Evolutionary conservation across 2,888 invertebrate genomes (phyloP), one percentile per base, ranked within the genome.

Genomic region (Brenthis daphne): DNA sequence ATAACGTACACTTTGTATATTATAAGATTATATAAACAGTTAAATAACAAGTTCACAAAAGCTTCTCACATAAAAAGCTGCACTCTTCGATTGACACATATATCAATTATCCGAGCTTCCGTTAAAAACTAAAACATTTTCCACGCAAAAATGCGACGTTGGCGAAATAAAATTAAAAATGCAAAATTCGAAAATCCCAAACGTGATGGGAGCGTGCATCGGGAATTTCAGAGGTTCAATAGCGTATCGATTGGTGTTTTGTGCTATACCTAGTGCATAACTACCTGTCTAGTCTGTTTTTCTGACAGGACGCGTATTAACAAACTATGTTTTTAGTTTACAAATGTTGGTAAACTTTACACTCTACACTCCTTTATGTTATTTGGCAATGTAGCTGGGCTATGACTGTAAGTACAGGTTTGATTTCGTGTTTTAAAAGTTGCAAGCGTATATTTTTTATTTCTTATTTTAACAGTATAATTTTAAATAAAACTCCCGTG

Each of bases 231-330:
- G 57, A 58, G 63, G 69, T 66, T 66, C 63, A 54, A 66, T 66
- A 55, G 69, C 66, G 69, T 66, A 69, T 69, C 66, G 69, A 69
- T 69, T 69, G 64, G 61, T 65, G 63, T 57, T 57, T 57, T 60
- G 65, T 29, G 50, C n/a, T 63, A 58, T 48, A 43, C 56, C 54
- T 64, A 66, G 4, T 5, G n/a, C 48, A 29, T 1, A 50, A n/a
- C 60, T 60, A 60, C 29, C 29, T 50, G 60, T 50, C 66, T 69
- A 66, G 69, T 14, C 47, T 66, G 63, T 53, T 63, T 24, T n/a
- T 53, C 47, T 68, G 68, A 64, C 68, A 58, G 68, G 61, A 24
- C 16, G 67, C 37, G 16, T 33, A 55, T 24, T 64, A 47, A 20
- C 64, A 16, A 50, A 50, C 6, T 50, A 12, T 16, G 13, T 6